phyloP scores from a whole-genome alignment of 2,888 invertebrate genomes.

The Acrocyrtus sp. region DNA sequence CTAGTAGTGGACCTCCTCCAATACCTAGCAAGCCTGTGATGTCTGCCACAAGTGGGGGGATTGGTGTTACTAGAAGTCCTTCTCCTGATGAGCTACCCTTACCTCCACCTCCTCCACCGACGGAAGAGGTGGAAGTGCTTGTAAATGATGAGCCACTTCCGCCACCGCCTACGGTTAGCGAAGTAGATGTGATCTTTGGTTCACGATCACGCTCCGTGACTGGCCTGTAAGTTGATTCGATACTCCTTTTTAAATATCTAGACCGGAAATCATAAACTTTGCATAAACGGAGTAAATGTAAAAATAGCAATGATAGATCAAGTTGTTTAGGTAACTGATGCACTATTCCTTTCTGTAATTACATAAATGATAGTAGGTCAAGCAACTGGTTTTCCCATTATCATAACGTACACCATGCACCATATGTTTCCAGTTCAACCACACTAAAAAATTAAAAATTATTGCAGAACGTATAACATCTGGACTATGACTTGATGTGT shows the following conservation, averaged over 20 bases:
- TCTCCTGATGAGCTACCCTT: conserved; percentile 69
- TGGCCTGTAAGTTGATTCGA: conserved; percentile 58
- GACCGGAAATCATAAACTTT: conserved; percentile 15
- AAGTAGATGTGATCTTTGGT: conserved; percentile 58
- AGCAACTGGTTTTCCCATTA: background rate
- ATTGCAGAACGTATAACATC: background rate
- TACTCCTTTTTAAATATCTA: conserved; percentile 9
- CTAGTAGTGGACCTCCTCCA: conserved; percentile 54
- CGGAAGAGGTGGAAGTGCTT: conserved; percentile 72
- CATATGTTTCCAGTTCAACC: background rate
- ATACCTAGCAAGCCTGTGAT: conserved; percentile 60
- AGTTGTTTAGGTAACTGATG: no score
- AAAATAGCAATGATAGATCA: no score
- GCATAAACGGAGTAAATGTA: background rate
- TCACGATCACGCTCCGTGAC: conserved; percentile 58
- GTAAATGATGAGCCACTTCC: conserved; percentile 74
- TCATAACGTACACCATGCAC: background rate
- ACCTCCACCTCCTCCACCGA: conserved; percentile 74
- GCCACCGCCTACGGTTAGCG: conserved; percentile 70
- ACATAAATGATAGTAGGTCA: background rate
- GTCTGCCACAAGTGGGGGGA: conserved; percentile 55
- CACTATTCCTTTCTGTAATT: no score
- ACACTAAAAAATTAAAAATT: no score
- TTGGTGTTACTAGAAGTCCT: conserved; percentile 68
- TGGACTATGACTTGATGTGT: background rate